Evolutionary conservation across 2,797 vertebrate species (phyloP).

Genomic region (Austrolebias charrua): DNA sequence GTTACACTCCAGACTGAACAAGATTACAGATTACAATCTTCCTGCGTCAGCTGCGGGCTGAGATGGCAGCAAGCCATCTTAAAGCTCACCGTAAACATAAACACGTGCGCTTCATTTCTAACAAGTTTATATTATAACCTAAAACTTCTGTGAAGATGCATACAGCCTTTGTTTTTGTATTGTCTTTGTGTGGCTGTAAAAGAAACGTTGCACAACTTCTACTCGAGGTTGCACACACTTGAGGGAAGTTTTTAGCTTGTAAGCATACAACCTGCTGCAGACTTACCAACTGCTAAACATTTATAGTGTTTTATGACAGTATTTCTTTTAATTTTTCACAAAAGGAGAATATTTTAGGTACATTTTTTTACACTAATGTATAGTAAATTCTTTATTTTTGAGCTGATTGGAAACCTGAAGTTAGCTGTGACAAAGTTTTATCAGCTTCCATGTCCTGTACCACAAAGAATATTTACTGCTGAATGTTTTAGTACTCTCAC

Average conservation of each 20-base stretch:
- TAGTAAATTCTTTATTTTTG: neutral
- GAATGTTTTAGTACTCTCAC: neutral
- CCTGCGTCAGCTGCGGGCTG: neutral
- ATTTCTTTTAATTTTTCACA: no score
- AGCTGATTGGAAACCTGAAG: neutral
- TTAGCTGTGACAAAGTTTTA: neutral
- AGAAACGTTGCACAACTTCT: no score
- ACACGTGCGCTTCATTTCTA: neutral
- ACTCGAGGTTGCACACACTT: no score
- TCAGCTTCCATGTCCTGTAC: no score
- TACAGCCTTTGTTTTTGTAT: no score
- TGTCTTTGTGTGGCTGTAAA: no score
- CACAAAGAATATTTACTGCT: neutral
- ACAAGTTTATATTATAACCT: neutral
- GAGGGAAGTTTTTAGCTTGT: neutral
- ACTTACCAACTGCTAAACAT: no score
- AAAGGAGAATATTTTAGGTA: no score
- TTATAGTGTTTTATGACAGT: no score
- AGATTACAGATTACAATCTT: slow-evolving; percentile 6
- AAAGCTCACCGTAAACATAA: neutral
- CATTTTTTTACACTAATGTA: neutral
- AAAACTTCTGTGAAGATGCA: no score
- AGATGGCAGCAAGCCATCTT: slow-evolving; percentile 7
- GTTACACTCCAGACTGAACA: slow-evolving; percentile 12
- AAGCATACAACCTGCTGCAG: no score